Evolutionary conservation across 2,888 invertebrate genomes (phyloP).

Genomic region (Epirrita christyi): DNA sequence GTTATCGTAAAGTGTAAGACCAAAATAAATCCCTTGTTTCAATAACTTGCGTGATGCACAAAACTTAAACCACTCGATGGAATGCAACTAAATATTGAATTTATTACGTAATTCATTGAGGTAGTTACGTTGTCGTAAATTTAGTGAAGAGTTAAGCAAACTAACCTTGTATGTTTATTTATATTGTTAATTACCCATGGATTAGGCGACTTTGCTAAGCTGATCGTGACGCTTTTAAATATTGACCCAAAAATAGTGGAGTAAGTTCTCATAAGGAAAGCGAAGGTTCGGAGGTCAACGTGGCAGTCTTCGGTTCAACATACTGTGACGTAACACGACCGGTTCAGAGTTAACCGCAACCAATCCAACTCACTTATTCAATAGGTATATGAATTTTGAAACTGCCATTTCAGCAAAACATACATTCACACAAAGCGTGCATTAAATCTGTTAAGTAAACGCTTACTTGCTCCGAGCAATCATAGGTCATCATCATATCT

Average conservation of each 20-base stretch:
- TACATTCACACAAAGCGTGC: neutral
- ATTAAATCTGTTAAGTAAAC: neutral
- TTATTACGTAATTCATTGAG: constrained; percentile 50
- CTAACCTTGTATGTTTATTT: constrained; percentile 55
- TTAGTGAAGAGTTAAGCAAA: constrained; percentile 48
- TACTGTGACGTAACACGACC: constrained; percentile 68
- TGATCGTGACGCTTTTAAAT: constrained; percentile 43
- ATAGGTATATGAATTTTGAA: constrained; percentile 49
- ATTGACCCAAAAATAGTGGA: constrained; percentile 59
- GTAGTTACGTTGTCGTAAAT: constrained; percentile 42
- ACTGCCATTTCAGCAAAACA: constrained; percentile 31
- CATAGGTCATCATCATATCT: neutral
- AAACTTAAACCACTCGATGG: constrained; percentile 46
- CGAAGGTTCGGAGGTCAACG: constrained; percentile 67
- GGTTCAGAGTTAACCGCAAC: constrained; percentile 50
- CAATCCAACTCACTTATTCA: constrained; percentile 40
- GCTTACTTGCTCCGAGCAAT: neutral
- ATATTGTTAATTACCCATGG: constrained; percentile 39
- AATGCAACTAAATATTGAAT: constrained; percentile 40
- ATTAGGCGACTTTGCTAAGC: constrained; percentile 29
- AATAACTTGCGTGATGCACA: constrained; percentile 29
- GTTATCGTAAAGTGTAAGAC: no score
- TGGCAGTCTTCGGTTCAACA: constrained; percentile 61
- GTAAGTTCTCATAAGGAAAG: constrained; percentile 56
- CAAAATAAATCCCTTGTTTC: neutral